Base-by-base conservation (phyloP, 1,140 invertebrate species). In the Pteromalus puparum region DNA sequence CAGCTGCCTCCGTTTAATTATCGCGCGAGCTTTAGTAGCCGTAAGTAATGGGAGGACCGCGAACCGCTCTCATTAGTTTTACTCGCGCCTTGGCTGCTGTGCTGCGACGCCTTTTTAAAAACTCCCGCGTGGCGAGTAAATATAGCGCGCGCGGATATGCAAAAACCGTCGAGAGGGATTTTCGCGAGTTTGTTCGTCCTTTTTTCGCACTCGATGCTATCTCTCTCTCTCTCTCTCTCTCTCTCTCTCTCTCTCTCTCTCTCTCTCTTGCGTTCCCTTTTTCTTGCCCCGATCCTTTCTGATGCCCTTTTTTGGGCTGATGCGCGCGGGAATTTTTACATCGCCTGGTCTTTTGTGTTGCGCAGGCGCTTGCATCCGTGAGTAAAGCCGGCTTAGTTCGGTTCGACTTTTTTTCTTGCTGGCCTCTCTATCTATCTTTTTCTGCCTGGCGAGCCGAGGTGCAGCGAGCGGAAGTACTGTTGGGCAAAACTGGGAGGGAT, bases 11-110 rank as follows among this genome's bases (percentile, higher is more conserved):
- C 72, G 76, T 82, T 79, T 80, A 83, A 73, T 70, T 83, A 77
- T 78, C 85, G 48, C 72, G 75, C 24, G n/a, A 30, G 34, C 76
- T 81, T 26, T 53, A 68, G 34, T 76, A 68, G 34, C 53, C 34
- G 30, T 82, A 46, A 75, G 0, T 42, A 46, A 75, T 28, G 61
- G 61, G n/a, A 68, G 34, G 26, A 30, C 67, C 26, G 67, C 10
- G 26, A 12, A 28, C 7, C 82, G 70, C 73, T 82, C 75, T 82
- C 75, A 53, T 77, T 83, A 78, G 78, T 78, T 83, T 83, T 77
- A 65, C 42, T 72, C 65, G 61, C 65, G 81, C 30, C 12, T 61
- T 15, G 24, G 24, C 26, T 18, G 67, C 7, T 12, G 26, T 18
- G 67, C 7, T 12, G 26, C 10, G 24, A 30, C 26, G 26, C 67